Evolutionary conservation across 2,888 invertebrate genomes (phyloP), one percentile per base, ranked within the genome.

Genomic region (Esperia sulphurella): DNA sequence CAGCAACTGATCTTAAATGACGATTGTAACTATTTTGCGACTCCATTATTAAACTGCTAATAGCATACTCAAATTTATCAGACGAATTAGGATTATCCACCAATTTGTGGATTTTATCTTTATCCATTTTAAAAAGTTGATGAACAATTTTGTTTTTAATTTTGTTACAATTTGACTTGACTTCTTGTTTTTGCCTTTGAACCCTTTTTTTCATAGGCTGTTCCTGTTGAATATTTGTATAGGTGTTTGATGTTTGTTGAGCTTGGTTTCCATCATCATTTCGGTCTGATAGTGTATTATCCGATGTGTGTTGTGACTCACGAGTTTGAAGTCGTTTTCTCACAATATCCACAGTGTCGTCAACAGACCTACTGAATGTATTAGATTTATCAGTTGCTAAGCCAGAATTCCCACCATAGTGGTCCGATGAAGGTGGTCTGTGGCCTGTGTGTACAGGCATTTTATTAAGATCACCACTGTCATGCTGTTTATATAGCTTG

Each of bases 51-150:
- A 90, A 68, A 58, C 86, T 90, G 52, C 80, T 86, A 42, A 90
- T 82, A 8, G 89, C 90, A 79, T 81, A 89, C 61, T 90, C 90
- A 71, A 90, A 90, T 57, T 90, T 90, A n/a, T 78, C 70, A 12
- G 90, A 90, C n/a, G 83, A 86, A 50, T 77, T 83, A 1, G 90
- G 90, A 57, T 90, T 81, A 52, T 88, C 89, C 78, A 90, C 83
- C 29, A 90, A 57, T 57, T 90, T 87, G 53, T 87, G 85, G 48
- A 90, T 84, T 65, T 79, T 87, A 49, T 78, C 80, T 66, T 88
- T 90, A 43, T 90, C 89, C 88, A 90, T 87, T 65, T 86, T 89
- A 55, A 90, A 90, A 0, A 90, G 64, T 64, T 90, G 83, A 53
- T 87, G 79, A 28, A 90, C 83, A 67, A 90, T 90, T 65, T 89